Percentiles rank a stretch among this genome's conserved stretches.
Evolutionary conservation across 2,797 vertebrate species (phyloP).

Genomic region (Chaunax sp.): DNA sequence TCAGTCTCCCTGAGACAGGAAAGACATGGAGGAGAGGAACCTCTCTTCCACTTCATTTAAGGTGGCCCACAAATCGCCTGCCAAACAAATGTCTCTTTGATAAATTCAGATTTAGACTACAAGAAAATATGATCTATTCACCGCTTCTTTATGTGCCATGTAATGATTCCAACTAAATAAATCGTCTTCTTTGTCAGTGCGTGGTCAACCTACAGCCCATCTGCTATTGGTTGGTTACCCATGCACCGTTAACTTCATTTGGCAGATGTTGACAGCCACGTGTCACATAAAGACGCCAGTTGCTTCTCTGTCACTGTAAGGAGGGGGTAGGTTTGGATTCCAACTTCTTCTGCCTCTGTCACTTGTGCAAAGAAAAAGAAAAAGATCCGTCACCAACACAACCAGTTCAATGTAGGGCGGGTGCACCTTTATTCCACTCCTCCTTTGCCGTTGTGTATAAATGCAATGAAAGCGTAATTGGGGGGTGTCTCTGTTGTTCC

Average conservation of each 20-base stretch:
- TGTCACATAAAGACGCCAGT: background rate
- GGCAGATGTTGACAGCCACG: constrained; percentile 9
- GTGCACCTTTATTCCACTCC: too few relatives aligned
- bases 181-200: background rate
- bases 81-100: constrained; percentile 25
- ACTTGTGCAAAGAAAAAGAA: background rate
- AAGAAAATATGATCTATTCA: background rate
- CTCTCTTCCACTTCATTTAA: constrained; percentile 60
- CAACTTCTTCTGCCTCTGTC: background rate
- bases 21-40: constrained; percentile 48
- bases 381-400: too few relatives aligned
- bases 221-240: background rate
- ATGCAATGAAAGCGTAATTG: too few relatives aligned
- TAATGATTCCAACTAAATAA: background rate
- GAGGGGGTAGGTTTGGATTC: too few relatives aligned
- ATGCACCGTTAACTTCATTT: constrained; percentile 1
- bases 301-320: too few relatives aligned
- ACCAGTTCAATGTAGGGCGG: too few relatives aligned
- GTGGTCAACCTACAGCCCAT: background rate
- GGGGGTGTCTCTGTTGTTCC: too few relatives aligned
- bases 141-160: background rate
- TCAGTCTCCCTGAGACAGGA: constrained; percentile 45
- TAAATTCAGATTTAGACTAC: constrained; percentile 23
- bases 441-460: too few relatives aligned
- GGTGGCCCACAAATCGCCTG: constrained; percentile 35